These are phyloP conservation scores for Chaunax sp. DNA, from an alignment of 2,797 vertebrate species.

Conservation along the genomic window DNA sequence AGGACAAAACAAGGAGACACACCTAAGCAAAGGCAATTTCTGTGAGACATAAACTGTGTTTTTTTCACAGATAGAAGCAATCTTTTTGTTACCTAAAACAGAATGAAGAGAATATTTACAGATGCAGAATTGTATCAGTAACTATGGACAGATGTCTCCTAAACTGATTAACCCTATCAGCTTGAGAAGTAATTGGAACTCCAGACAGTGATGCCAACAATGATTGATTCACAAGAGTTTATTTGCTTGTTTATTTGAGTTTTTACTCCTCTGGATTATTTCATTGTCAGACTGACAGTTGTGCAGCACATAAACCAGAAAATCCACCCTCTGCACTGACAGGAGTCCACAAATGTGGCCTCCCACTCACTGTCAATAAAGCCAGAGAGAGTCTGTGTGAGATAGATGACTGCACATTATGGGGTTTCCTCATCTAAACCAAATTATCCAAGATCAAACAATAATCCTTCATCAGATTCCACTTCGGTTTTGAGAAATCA, in stretches of 20 bases:
- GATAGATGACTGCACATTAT: constrained; percentile 29
- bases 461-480: constrained; percentile 18
- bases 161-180: constrained; percentile 23
- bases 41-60: constrained; percentile 31
- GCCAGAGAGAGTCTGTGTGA: constrained; percentile 19
- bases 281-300: constrained; percentile 29
- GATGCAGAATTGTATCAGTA: constrained; percentile 22
- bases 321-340: constrained; percentile 26
- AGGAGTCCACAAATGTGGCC: constrained; percentile 39
- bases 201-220: constrained; percentile 10
- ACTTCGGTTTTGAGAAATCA: constrained; percentile 14
- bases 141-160: background rate
- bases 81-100: constrained; percentile 12
- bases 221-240: constrained; percentile 26
- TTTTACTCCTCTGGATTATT: constrained; percentile 16
- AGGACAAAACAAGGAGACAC: constrained; percentile 52
- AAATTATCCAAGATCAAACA: constrained; percentile 29
- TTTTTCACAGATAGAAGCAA: constrained; percentile 17
- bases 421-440: constrained; percentile 32
- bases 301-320: constrained; percentile 28
- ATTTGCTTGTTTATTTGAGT: constrained; percentile 33
- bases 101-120: constrained; percentile 31
- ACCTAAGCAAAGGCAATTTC: constrained; percentile 30
- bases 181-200: constrained; percentile 31
- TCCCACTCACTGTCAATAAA: constrained; percentile 47